Evolutionary conservation across 2,113 vertebrate species (phyloP).

Genomic region (Phrynosoma platyrhinos): DNA sequence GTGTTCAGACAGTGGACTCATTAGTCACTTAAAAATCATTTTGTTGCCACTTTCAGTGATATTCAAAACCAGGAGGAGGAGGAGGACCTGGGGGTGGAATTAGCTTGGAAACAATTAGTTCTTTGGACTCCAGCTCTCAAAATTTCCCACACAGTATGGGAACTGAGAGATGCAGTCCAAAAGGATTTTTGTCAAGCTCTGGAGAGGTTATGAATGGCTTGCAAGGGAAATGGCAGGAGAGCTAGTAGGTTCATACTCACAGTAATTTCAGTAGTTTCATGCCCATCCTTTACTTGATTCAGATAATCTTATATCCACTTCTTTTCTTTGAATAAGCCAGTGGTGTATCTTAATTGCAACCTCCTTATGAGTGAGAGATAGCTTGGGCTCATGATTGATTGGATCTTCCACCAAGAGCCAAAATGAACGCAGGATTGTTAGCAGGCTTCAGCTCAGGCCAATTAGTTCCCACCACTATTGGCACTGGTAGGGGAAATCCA

Average conservation of each 20-base stretch:
- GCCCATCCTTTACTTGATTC: slow-evolving; percentile 3
- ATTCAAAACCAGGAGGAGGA: not conserved
- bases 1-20: not conserved
- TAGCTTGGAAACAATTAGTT: not conserved
- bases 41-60: not conserved
- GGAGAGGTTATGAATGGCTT: no score
- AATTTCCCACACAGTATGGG: not conserved
- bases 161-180: not conserved
- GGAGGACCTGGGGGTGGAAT: not conserved
- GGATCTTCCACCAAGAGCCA: slow-evolving; percentile 49
- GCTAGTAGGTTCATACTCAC: no score
- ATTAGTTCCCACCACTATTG: slow-evolving; percentile 57
- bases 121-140: not conserved
- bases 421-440: slow-evolving; percentile 53
- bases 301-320: slow-evolving; percentile 59
- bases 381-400: slow-evolving; percentile 57
- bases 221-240: no score
- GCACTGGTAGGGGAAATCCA: slow-evolving; percentile 63
- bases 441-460: slow-evolving; percentile 62
- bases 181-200: not conserved
- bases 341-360: slow-evolving; percentile 65
- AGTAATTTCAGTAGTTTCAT: not conserved
- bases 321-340: slow-evolving; percentile 42
- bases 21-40: not conserved
- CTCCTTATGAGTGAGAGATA: slow-evolving; percentile 48